Conservation (phyloP, 2,113 vertebrate species). For the Python bivittatus region DNA sequence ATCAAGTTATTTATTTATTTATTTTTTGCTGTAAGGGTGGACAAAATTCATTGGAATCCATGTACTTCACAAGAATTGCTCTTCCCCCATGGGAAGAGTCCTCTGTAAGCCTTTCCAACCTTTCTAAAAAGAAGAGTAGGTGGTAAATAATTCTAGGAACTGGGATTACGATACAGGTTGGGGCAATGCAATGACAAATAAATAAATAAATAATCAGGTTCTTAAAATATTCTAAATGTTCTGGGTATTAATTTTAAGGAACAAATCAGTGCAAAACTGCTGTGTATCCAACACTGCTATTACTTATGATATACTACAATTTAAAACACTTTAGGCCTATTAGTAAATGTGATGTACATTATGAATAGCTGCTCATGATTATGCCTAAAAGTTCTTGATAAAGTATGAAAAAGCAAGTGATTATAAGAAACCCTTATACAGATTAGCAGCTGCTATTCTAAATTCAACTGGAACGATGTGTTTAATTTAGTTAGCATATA, state of each 20-base stretch:
- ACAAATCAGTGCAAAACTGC: background rate
- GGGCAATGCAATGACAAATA: too few species aligned
- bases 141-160: background rate
- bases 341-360: background rate
- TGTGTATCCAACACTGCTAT: background rate
- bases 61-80: background rate
- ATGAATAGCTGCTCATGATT: background rate
- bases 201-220: too few species aligned
- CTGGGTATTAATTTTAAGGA: background rate
- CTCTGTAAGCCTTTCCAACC: background rate
- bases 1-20: too few species aligned
- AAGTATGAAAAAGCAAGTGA: background rate
- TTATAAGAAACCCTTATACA: background rate
- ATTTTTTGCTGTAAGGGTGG: background rate
- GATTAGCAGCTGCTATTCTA: background rate
- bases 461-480: background rate
- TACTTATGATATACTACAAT: background rate
- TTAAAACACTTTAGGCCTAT: background rate
- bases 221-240: too few species aligned
- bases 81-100: too few species aligned
- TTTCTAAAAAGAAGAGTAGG: background rate
- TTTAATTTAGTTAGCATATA: background rate
- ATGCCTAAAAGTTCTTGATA: background rate
- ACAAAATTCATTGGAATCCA: background rate
- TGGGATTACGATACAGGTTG: too few species aligned